Evolutionary conservation across 2,888 invertebrate species (phyloP).

Genomic region (Cataglyphis albicans): DNA sequence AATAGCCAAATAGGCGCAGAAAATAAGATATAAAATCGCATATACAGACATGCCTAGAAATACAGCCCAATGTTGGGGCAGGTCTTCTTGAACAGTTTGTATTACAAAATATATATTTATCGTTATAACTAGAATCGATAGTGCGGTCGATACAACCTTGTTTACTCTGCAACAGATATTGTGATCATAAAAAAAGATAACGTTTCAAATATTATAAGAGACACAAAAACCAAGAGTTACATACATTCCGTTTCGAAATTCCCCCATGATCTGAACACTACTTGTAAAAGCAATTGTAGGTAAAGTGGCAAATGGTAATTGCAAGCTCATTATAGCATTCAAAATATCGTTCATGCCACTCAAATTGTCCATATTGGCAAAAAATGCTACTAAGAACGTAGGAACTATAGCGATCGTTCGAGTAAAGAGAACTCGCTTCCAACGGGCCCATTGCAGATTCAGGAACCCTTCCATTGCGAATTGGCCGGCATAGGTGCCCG

Average conservation of each 20-base stretch:
- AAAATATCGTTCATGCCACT: constrained; percentile 94
- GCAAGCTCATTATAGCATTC: constrained; percentile 95
- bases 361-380: constrained; percentile 90
- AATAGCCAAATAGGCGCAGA: constrained; percentile 91
- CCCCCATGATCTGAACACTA: constrained; percentile 92
- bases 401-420: constrained; percentile 93
- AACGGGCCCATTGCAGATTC: constrained; percentile 93
- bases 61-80: constrained; percentile 86
- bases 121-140: constrained; percentile 91
- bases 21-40: constrained; percentile 90
- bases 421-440: constrained; percentile 95
- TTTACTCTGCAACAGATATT: constrained; percentile 88
- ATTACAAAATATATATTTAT: constrained; percentile 94
- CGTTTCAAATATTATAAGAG: neutral
- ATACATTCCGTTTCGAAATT: constrained; percentile 93
- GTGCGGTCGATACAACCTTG: constrained; percentile 89
- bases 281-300: constrained; percentile 96
- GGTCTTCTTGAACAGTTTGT: constrained; percentile 87
- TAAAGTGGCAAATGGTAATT: constrained; percentile 94
- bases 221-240: constrained; percentile 76
- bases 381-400: constrained; percentile 91
- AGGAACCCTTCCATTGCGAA: constrained; percentile 96
- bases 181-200: neutral
- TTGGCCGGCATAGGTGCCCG: constrained; percentile 94
- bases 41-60: constrained; percentile 87